Conservation (phyloP, 1,140 invertebrate species). For the Subanguina moxae region DNA sequence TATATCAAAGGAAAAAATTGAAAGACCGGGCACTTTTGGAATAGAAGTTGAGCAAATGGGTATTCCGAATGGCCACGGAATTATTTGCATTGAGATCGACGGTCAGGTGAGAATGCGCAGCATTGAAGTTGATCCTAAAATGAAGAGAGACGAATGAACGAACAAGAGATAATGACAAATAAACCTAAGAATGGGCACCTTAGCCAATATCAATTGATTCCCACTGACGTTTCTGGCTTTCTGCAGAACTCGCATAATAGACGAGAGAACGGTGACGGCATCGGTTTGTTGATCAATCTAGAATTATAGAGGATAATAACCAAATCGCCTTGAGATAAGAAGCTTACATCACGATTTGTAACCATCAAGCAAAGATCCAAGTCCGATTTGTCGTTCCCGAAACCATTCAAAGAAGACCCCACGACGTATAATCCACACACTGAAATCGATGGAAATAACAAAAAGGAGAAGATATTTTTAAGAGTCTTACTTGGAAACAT, state of each 20-base stretch:
- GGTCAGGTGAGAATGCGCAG: constrained; percentile 66
- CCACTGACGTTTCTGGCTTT: constrained; percentile 64
- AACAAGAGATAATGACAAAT: not conserved
- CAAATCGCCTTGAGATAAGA: not conserved
- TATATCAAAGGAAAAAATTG: not conserved
- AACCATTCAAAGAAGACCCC: constrained; percentile 91
- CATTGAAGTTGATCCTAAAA: not conserved
- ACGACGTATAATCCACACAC: constrained; percentile 67
- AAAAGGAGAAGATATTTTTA: not conserved
- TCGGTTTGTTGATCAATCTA: constrained; percentile 72
- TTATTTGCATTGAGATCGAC: constrained; percentile 96
- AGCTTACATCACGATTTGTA: constrained; percentile 64
- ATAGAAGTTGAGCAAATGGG: constrained; percentile 84
- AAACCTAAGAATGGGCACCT: constrained; percentile 66
- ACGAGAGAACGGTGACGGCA: constrained; percentile 69
- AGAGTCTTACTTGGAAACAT: constrained; percentile 28
- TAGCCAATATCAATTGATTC: constrained; percentile 79
- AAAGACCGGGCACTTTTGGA: constrained; percentile 61
- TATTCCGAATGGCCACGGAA: constrained; percentile 86
- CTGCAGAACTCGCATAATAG: constrained; percentile 61
- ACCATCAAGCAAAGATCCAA: constrained; percentile 90
- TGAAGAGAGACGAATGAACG: not conserved
- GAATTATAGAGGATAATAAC: constrained; percentile 37
- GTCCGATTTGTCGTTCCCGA: constrained; percentile 82
- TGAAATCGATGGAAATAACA: constrained; percentile 3